phyloP scores from a whole-genome alignment of 2,888 invertebrate species.

The Tipula helvola region DNA sequence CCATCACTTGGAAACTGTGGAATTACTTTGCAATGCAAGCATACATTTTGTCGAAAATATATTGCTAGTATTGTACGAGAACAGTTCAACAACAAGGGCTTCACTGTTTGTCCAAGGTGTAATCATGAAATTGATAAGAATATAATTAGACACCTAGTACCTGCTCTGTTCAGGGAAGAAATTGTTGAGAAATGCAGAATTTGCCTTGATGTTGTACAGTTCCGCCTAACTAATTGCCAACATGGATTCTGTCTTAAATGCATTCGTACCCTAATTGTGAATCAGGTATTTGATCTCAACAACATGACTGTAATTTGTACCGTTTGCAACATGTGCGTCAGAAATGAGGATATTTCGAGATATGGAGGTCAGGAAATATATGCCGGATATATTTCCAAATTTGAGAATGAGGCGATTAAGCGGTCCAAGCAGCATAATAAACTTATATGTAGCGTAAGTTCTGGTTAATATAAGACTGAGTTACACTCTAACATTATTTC shows the following conservation, averaged over 20 bases:
- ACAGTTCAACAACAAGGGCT: background rate
- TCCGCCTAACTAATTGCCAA: background rate
- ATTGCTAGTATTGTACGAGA: background rate
- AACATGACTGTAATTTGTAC: background rate
- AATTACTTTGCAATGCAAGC: background rate
- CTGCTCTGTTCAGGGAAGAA: background rate
- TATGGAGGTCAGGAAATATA: background rate
- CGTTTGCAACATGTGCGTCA: background rate
- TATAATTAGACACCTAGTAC: background rate
- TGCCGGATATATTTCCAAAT: background rate
- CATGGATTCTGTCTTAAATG: background rate
- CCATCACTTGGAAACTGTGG: background rate
- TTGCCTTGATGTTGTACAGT: background rate
- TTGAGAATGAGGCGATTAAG: background rate
- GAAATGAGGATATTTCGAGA: background rate
- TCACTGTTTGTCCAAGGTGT: background rate
- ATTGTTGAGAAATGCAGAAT: background rate
- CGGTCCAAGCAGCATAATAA: too few species aligned
- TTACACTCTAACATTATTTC: too few species aligned
- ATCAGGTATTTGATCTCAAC: background rate
- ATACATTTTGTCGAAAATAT: background rate
- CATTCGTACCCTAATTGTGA: background rate
- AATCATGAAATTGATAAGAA: background rate
- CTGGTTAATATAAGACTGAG: too few species aligned
- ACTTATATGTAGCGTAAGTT: background rate